Conservation (phyloP, 1,140 invertebrate species). For the Xylocopa sonorina region DNA sequence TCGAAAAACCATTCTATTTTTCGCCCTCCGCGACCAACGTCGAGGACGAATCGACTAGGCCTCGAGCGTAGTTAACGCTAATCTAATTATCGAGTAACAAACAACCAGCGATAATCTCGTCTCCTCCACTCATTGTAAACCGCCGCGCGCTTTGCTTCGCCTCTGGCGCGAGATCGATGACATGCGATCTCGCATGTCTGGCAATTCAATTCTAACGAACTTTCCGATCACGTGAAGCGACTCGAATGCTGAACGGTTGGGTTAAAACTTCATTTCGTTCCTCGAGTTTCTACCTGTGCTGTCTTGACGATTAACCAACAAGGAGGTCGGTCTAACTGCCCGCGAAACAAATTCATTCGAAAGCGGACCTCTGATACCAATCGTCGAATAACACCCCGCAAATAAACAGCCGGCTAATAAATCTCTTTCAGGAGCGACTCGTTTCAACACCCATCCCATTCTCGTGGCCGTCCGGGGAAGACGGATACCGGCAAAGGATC, state of each 20-base stretch:
- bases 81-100: conserved; percentile 21
- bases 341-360: too few relatives aligned
- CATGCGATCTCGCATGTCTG: conserved; percentile 29
- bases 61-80: neutral
- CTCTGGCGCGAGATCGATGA: conserved; percentile 11
- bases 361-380: neutral
- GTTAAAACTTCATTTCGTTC: too few relatives aligned
- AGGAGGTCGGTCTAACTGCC: too few relatives aligned
- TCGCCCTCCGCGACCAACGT: too few relatives aligned
- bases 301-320: too few relatives aligned
- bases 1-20: too few relatives aligned
- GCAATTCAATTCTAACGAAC: conserved; percentile 30
- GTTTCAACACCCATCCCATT: neutral
- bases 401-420: neutral
- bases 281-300: too few relatives aligned
- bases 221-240: conserved; percentile 23
- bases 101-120: conserved; percentile 28
- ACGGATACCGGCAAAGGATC: neutral
- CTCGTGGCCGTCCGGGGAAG: neutral
- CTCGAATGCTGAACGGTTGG: too few relatives aligned
- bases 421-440: neutral
- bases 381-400: neutral
- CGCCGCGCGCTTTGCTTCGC: conserved; percentile 1
- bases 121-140: conserved; percentile 12
- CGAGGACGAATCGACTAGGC: neutral